Percentiles rank a stretch among this genome's conserved stretches.
Conservation (phyloP, 2,888 invertebrate species). For the Gonocerus acuteangulatus region DNA sequence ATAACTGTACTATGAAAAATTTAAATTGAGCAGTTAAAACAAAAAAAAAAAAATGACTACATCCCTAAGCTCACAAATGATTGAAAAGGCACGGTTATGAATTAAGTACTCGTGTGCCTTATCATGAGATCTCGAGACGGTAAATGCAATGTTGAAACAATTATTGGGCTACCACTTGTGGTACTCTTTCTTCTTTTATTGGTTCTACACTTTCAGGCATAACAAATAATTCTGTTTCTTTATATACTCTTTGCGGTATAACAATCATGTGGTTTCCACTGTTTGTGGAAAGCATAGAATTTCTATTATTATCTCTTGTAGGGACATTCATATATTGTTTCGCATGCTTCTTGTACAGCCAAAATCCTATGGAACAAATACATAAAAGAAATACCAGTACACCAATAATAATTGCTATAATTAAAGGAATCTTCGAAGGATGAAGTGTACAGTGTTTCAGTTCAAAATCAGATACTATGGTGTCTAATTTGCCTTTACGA, state of each 20-base stretch:
- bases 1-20: no score
- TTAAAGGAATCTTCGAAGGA: slow-evolving; percentile 31
- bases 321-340: slow-evolving; percentile 38
- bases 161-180: slow-evolving; percentile 4
- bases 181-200: slow-evolving; percentile 29
- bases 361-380: slow-evolving; percentile 29
- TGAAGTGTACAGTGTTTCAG: slow-evolving; percentile 27
- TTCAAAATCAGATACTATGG: slow-evolving; percentile 22
- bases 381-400: slow-evolving; percentile 24
- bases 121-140: slow-evolving; percentile 3
- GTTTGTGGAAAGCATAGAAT: slow-evolving; percentile 28
- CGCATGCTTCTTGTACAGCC: slow-evolving; percentile 28
- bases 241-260: slow-evolving; percentile 73
- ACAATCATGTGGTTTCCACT: slow-evolving; percentile 48
- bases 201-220: slow-evolving; percentile 77
- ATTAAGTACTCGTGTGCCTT: slow-evolving; percentile 4
- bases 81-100: slow-evolving; percentile 8
- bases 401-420: slow-evolving; percentile 22
- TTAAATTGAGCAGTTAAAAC: no score
- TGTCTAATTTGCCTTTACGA: slow-evolving; percentile 22
- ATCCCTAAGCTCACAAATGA: no score
- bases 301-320: slow-evolving; percentile 30
- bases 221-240: slow-evolving; percentile 78
- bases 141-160: no score
- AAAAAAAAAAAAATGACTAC: no score